phyloP scores from a whole-genome alignment of 2,888 invertebrate species.

The Homarus gammarus region DNA sequence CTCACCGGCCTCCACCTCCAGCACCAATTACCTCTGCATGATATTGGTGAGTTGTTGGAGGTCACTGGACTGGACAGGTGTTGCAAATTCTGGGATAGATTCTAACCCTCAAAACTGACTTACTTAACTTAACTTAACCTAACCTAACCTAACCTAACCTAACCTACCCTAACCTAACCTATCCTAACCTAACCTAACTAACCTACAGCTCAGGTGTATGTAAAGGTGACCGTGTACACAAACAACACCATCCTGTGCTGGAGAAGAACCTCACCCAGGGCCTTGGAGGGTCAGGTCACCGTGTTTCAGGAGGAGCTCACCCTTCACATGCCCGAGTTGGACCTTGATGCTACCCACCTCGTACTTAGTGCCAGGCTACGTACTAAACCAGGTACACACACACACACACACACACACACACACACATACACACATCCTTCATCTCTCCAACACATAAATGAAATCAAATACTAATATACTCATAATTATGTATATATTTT shows the following conservation, averaged over 20 bases:
- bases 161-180: background rate
- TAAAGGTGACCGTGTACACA: slow-evolving; percentile 63
- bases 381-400: slow-evolving; percentile 53
- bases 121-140: too few species aligned
- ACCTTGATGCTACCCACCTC: slow-evolving; percentile 62
- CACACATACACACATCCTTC: too few species aligned
- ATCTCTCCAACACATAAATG: too few species aligned
- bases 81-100: too few species aligned
- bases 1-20: slow-evolving; percentile 36
- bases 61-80: too few species aligned
- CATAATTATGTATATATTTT: background rate
- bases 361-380: slow-evolving; percentile 61
- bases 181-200: too few species aligned
- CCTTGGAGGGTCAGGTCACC: slow-evolving; percentile 20
- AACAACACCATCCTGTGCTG: slow-evolving; percentile 65
- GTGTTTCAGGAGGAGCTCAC: slow-evolving; percentile 54
- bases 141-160: background rate
- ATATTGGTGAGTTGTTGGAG: slow-evolving; percentile 34
- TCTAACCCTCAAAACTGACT: too few species aligned
- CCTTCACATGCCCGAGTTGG: slow-evolving; percentile 63
- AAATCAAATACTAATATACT: background rate
- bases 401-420: too few species aligned
- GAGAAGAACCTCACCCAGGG: slow-evolving; percentile 44
- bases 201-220: slow-evolving; percentile 57
- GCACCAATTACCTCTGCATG: background rate